Conservation (phyloP, 2,797 vertebrate genomes). For the Nasua narica region DNA sequence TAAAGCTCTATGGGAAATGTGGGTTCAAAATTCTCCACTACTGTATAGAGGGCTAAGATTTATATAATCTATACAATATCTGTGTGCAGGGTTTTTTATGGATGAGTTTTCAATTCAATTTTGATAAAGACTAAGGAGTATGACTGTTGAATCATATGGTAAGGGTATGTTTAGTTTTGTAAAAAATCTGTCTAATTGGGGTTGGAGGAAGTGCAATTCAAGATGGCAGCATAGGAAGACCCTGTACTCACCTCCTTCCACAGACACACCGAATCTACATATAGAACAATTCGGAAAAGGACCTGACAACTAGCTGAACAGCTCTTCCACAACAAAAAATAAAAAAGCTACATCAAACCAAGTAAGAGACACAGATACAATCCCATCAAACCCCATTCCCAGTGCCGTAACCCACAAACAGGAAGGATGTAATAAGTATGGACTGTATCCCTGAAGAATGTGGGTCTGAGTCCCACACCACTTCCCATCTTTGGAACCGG, state of each 20-base stretch:
- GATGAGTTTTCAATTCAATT: not conserved
- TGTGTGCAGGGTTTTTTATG: not conserved
- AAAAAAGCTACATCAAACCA: not conserved
- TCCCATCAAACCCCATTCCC: not conserved
- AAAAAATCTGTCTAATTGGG: not conserved
- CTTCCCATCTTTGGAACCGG: not conserved
- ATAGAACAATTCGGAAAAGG: not conserved
- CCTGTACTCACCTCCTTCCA: not conserved
- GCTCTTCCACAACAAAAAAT: not conserved
- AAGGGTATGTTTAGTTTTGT: not conserved
- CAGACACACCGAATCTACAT: not conserved
- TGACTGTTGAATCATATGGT: not conserved
- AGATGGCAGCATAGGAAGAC: not conserved
- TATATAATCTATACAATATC: not conserved
- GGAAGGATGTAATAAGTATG: not conserved
- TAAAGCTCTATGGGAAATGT: not conserved
- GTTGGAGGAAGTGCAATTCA: not conserved
- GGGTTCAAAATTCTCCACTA: not conserved
- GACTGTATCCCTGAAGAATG: not conserved
- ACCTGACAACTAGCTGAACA: not conserved
- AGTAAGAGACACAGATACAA: not conserved
- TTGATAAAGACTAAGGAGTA: not conserved
- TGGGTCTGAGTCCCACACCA: too few species aligned
- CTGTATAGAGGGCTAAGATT: not conserved
- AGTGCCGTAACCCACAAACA: not conserved